Evolutionary conservation across 2,888 invertebrate genomes (phyloP).

Genomic region (Crocallis elinguaria): DNA sequence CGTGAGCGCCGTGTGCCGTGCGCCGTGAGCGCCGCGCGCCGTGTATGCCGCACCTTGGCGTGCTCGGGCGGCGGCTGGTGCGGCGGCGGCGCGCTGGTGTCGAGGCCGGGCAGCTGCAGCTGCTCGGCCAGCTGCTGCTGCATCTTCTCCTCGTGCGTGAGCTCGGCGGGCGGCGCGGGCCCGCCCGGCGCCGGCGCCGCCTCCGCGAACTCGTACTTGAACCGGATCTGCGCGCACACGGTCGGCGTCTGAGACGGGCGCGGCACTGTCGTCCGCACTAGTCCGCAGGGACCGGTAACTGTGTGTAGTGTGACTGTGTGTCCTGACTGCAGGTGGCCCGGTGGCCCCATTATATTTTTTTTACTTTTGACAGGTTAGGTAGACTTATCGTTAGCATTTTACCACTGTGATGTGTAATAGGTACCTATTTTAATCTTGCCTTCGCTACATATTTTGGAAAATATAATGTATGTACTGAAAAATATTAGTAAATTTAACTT

Average conservation of each 20-base stretch:
- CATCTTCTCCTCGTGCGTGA: slow-evolving; percentile 89
- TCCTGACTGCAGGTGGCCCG: too few species aligned
- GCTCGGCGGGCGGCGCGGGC: slow-evolving; percentile 86
- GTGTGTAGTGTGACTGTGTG: too few species aligned
- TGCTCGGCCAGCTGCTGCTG: slow-evolving; percentile 94
- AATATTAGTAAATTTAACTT: too few species aligned
- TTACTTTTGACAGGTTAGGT: too few species aligned
- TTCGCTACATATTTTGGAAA: too few species aligned
- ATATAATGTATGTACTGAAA: too few species aligned
- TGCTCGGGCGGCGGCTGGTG: slow-evolving; percentile 57
- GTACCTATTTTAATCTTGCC: too few species aligned
- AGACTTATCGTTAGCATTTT: too few species aligned
- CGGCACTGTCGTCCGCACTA: too few species aligned
- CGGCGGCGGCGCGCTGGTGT: slow-evolving; percentile 84
- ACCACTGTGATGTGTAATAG: too few species aligned
- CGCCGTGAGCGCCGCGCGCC: slow-evolving; percentile 27
- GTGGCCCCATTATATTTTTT: too few species aligned
- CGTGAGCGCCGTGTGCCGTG: neutral
- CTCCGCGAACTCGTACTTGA: slow-evolving; percentile 86
- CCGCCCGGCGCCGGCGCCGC: slow-evolving; percentile 81
- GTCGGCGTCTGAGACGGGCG: slow-evolving; percentile 87
- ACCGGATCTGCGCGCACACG: slow-evolving; percentile 74
- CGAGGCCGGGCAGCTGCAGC: slow-evolving; percentile 91
- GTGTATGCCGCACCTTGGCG: slow-evolving; percentile 52
- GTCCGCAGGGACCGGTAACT: too few species aligned